A percentile compares a stretch with the other conserved stretches of the same genome.
phyloP scores from a whole-genome alignment of 2,888 invertebrate genomes.

The Watsonalla cultraria region DNA sequence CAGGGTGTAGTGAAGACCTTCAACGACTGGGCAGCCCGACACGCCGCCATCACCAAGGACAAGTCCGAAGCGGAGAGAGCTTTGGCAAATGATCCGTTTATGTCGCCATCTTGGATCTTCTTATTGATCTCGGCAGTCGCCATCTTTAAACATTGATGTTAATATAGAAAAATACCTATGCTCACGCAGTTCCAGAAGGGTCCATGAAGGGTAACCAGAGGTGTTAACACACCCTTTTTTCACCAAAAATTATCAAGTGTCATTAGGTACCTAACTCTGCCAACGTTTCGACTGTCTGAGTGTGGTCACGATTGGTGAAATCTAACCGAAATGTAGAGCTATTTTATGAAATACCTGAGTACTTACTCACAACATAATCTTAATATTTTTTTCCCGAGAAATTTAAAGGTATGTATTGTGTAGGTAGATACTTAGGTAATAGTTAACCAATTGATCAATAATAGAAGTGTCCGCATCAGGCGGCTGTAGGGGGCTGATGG shows the following conservation, averaged over 20 bases:
- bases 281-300: too few relatives aligned
- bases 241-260: too few relatives aligned
- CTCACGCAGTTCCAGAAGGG: neutral
- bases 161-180: neutral
- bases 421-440: neutral
- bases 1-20: slow-evolving; percentile 84
- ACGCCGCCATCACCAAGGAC: slow-evolving; percentile 88
- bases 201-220: neutral
- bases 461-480: slow-evolving; percentile 35
- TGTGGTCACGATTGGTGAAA: too few relatives aligned
- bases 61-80: slow-evolving; percentile 92
- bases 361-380: too few relatives aligned
- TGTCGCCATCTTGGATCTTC: slow-evolving; percentile 77
- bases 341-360: too few relatives aligned
- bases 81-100: slow-evolving; percentile 91
- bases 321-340: too few relatives aligned
- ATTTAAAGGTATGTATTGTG: too few relatives aligned
- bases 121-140: slow-evolving; percentile 47
- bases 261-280: too few relatives aligned
- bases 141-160: slow-evolving; percentile 32
- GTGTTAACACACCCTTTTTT: too few relatives aligned
- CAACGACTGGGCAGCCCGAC: slow-evolving; percentile 88
- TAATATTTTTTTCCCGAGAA: too few relatives aligned
- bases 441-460: slow-evolving; percentile 52
- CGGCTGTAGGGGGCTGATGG: slow-evolving; percentile 41